Conservation (phyloP, 2,888 invertebrate species). For the Phortica magna region DNA sequence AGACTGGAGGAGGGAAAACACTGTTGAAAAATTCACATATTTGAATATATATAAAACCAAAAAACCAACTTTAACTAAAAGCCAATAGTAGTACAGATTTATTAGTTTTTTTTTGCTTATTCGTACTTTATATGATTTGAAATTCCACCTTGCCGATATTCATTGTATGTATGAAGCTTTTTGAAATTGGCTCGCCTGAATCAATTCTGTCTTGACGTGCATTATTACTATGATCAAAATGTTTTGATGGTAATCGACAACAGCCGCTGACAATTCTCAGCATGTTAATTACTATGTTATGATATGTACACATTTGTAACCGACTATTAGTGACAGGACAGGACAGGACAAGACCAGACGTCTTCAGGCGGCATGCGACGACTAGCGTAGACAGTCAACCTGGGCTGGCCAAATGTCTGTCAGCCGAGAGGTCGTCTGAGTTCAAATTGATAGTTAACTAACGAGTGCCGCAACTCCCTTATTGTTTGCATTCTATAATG, state of each 20-base stretch:
- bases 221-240: too few relatives aligned
- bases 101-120: too few relatives aligned
- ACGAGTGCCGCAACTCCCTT: not conserved
- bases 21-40: too few relatives aligned
- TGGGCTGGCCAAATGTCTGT: not conserved
- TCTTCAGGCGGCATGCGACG: not conserved
- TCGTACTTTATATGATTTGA: too few relatives aligned
- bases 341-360: not conserved
- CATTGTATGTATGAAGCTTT: too few relatives aligned
- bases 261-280: not conserved
- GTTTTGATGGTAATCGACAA: not conserved
- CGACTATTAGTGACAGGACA: not conserved
- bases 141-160: too few relatives aligned
- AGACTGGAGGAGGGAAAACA: not conserved
- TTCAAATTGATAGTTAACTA: constrained; percentile 20
- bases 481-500: constrained; percentile 15
- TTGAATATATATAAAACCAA: too few relatives aligned
- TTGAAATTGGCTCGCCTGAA: too few relatives aligned
- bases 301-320: not conserved
- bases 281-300: constrained; percentile 1
- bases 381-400: not conserved
- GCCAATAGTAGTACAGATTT: too few relatives aligned
- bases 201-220: too few relatives aligned
- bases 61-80: too few relatives aligned
- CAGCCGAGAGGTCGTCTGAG: constrained; percentile 16